Base-by-base conservation (phyloP, 2,888 invertebrate species). In the Elysia crispata region DNA sequence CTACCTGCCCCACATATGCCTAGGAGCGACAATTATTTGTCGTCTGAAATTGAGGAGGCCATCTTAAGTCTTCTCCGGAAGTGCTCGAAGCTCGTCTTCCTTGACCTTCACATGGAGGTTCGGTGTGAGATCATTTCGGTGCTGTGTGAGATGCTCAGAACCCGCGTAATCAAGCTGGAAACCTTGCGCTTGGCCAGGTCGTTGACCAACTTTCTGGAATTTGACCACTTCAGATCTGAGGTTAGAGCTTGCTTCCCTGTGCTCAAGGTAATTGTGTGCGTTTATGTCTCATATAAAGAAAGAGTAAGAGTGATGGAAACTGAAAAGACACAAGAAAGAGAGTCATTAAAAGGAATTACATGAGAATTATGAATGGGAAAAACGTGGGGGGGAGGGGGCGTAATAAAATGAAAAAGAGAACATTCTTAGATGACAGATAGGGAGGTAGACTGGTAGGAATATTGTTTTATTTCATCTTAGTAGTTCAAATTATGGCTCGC, bases 91-190 rank as follows among this genome's bases (percentile, higher is more conserved):
- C 60, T 74, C 30, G 25, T 50, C 11, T 60, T 57, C n/a, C 74
- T 74, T 28, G 74, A 74, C 74, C 62, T 74, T 1, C 74, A 74
- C 74, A 57, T 74, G 74, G 74, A 74, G 20, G 60, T 74, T 30
- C 78, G 33, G 18, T 28, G 49, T n/a, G 41, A 41, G 23, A 20
- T 60, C 31, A 20, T 78, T 8, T 30, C 57, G 28, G 60, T n/a
- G 31, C 74, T 74, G 60, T 74, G 74, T 30, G 30, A 49, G 13
- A 49, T 57, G 30, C 74, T 57, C 11, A 57, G 20, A 11, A 60
- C 25, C 3, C 13, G n/a, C 25, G 57, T 31, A 25, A 28, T 60
- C 60, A 49, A 67, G 20, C 76, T 76, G 50, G 11, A 49, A 28
- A 66, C 49, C 11, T 66, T 76, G 13, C 20, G 76, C 13, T 15